Evolutionary conservation across 2,113 vertebrate species (phyloP), one percentile per base, ranked within the genome.

Genomic region (Dipodomys spectabilis): DNA sequence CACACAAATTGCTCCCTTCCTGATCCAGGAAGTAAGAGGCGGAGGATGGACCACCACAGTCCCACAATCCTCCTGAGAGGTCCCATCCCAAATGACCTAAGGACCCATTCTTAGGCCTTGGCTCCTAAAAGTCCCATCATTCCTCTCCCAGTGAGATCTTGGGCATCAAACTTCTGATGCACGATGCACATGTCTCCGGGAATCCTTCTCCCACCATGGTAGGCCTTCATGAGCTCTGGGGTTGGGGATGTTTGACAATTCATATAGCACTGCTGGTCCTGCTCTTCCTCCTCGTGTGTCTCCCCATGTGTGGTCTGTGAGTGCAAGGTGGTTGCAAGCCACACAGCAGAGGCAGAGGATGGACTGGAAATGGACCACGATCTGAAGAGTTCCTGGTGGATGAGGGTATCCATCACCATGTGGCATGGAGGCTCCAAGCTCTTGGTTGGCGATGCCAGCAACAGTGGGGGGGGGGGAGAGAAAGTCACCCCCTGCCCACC

Each of bases 401-500:
- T 20, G 32, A 19, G 30, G 32, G 16, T 69, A 39, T 7, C 44
- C n/a, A 1, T 7, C 23, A 77, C 65, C 35, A 23, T 22, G 7
- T 3, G 1, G 7, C 30, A 8, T 57, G 19, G 2, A 6, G 12
- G n/a, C 57, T 13, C 44, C 3, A 16, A 1, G 28, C 5, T 15
- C 9, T 39, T 39, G 5, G 39, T 39, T 39, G 39, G 39, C 6
- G 39, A 39, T 39, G 39, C 39, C 39, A 39, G 2, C 1, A 18
- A 60, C 18, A 18, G 18, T 60, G 57, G 57, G 57, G 7, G 57
- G 7, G 57, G 1, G 20, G 2, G 1, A 11, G 4, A 4, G 23
- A 27, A 32, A 12, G n/a, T 82, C 23, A 74, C 64, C 45, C 45
- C 69, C 7, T 20, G 74, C 18, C 16, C 65, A 22, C 10, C 2